Conservation (phyloP, 2,888 invertebrate species). For the Idaea straminata region DNA sequence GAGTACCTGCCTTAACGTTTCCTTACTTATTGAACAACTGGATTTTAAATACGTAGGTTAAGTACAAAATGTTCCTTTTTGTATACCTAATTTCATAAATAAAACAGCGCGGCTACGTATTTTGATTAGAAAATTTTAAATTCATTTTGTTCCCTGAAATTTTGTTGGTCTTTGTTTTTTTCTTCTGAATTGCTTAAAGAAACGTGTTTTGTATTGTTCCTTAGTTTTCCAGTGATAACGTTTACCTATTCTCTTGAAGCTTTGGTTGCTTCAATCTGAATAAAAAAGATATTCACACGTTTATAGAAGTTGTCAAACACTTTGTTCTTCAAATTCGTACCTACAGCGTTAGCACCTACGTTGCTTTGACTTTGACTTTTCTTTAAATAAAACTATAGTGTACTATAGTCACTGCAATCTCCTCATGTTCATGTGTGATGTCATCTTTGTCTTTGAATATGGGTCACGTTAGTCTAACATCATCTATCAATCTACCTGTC, state of each 20-base stretch:
- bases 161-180: neutral
- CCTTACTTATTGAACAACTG: constrained; percentile 57
- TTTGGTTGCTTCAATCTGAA: neutral
- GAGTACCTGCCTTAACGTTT: constrained; percentile 62
- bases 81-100: constrained; percentile 17
- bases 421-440: neutral
- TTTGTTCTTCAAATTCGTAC: neutral
- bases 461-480: neutral
- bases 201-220: neutral
- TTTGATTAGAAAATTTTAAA: constrained; percentile 7
- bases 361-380: too few species aligned
- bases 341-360: neutral
- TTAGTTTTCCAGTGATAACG: neutral
- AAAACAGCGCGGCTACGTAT: constrained; percentile 22
- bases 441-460: neutral
- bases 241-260: neutral
- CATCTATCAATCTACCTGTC: neutral
- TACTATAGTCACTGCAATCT: too few species aligned
- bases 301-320: neutral
- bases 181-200: neutral
- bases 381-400: too few species aligned
- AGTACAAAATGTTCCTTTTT: neutral
- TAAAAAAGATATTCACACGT: neutral
- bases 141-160: neutral
- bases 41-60: constrained; percentile 50